A percentile compares a stretch with the other conserved stretches of the same genome.
phyloP scores from a whole-genome alignment of 1,140 invertebrate species.

The Drosophila nebulosa region DNA sequence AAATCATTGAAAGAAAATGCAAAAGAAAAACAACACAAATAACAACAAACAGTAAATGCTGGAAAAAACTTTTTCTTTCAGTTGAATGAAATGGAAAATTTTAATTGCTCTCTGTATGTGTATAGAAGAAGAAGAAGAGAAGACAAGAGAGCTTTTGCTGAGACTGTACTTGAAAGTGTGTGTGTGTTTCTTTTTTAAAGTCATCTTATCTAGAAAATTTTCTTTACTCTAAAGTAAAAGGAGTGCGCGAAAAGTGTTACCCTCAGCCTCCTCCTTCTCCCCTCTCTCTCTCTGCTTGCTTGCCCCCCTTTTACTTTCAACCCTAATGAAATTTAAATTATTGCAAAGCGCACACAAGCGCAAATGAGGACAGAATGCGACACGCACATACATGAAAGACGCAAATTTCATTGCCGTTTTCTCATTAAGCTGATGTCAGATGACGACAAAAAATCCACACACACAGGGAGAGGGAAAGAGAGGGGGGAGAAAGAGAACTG shows the following conservation, averaged over 20 bases:
- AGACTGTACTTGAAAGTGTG: background rate
- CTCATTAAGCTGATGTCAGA: constrained; percentile 69
- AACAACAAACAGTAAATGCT: constrained; percentile 22
- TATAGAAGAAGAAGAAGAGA: background rate
- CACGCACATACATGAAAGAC: constrained; percentile 48
- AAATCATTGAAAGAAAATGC: constrained; percentile 61
- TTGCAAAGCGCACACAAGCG: constrained; percentile 59
- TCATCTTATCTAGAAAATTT: background rate
- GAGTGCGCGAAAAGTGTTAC: background rate
- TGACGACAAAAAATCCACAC: constrained; percentile 13
- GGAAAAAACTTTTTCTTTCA: constrained; percentile 61
- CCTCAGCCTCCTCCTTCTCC: background rate
- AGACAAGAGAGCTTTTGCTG: background rate
- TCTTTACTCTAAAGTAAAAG: background rate
- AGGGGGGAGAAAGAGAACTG: constrained; percentile 7
- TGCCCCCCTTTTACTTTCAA: background rate
- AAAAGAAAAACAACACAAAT: constrained; percentile 34
- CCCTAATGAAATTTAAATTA: constrained; percentile 53
- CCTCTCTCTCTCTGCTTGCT: too few relatives aligned
- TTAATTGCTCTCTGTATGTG: constrained; percentile 63
- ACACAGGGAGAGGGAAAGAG: constrained; percentile 1
- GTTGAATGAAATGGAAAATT: constrained; percentile 80
- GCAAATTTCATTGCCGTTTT: constrained; percentile 64
- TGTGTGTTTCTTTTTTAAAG: too few relatives aligned
- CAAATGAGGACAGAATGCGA: constrained; percentile 51